Base-by-base conservation (phyloP, 2,888 invertebrate species). In the Drosophila robusta region DNA sequence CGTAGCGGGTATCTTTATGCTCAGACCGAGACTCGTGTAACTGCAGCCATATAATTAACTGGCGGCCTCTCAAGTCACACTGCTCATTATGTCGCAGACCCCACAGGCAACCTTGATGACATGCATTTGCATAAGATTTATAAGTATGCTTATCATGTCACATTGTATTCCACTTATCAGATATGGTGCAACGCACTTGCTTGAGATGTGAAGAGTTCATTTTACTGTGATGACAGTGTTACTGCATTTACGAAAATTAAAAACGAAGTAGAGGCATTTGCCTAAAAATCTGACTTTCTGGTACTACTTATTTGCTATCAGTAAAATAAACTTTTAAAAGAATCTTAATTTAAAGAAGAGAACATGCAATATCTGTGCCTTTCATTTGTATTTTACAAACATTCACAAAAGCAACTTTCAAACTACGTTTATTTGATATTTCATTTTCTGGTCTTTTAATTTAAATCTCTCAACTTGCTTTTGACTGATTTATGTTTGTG, bases 21-120 rank as follows among this genome's bases (percentile, higher is more conserved):
- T 47, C 47, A 12, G 50, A 6, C 34, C 26, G 12, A 56, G 46
- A 38, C n/a, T 24, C 14, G 44, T 18, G 60, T 54, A 24, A 50
- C 69, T 36, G 6, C 44, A 34, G 49, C 29, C 49, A 64, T 74
- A 74, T 73, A 74, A 74, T 74, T 73, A 74, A 54, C 56, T 41
- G 41, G 16, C 50, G 56, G 14, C 56, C 22, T 42, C 55, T 50
- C 64, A 45, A 46, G 51, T 18, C 49, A 36, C 49, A 62, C 45
- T 70, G 85, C 82, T 79, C 85, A 82, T 82, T 82, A 82, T 82
- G 82, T 69, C 85, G 34, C 71, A 65, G 82, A 77, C 82, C 85
- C 72, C 82, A 77, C 81, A 84, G 67, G 71, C 80, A 62, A 56
- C 56, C 42, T 38, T 60, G 72, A 74, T 82, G 82, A 82, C 82